Evolutionary conservation across 1,140 invertebrate species (phyloP), one percentile per base, ranked within the genome.

Genomic region (Lithobius niger): DNA sequence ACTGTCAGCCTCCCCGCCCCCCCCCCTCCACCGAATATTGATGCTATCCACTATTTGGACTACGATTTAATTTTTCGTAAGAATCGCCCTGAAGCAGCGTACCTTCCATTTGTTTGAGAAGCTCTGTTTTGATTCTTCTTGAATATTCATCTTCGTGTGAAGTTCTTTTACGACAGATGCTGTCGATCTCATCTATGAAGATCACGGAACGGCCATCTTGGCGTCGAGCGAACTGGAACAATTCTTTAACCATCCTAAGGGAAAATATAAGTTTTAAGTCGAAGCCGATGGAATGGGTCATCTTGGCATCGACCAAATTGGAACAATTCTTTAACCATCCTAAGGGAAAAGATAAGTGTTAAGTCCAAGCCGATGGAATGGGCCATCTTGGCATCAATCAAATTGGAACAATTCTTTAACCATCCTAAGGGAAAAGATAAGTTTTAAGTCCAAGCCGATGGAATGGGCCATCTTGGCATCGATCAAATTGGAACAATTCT

Each of bases 111-210:
- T 78, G 75, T 58, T 67, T 71, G 50, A 78, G 66, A 24, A 78
- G 64, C 63, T 78, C 76, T 4, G 74, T 77, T 63, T 78, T 78
- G n/a, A 78, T 69, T 31, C 75, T 67, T 56, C 78, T 64, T 1
- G 67, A 69, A 56, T 74, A 67, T 57, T 77, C 76, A 56, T 73
- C 68, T 66, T 79, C 78, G n/a, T 63, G 57, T 6, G 62, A 61
- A 40, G 58, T 69, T 51, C 77, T 62, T 58, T 70, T 71, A 31
- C 76, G 64, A 65, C 76, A 79, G 45, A 80, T 63, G 44, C 74
- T 72, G 63, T 80, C 78, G 54, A 79, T 74, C 68, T 79, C 78
- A 66, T 79, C 78, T 50, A 80, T 73, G 61, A 79, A 78, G 27
- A 80, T 67, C 15, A 78, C 70, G 10, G 68, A 70, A 60, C 68